A percentile compares a stretch with the other conserved stretches of the same genome.
phyloP scores from a whole-genome alignment of 2,113 vertebrate species.

The Osmerus eperlanus region DNA sequence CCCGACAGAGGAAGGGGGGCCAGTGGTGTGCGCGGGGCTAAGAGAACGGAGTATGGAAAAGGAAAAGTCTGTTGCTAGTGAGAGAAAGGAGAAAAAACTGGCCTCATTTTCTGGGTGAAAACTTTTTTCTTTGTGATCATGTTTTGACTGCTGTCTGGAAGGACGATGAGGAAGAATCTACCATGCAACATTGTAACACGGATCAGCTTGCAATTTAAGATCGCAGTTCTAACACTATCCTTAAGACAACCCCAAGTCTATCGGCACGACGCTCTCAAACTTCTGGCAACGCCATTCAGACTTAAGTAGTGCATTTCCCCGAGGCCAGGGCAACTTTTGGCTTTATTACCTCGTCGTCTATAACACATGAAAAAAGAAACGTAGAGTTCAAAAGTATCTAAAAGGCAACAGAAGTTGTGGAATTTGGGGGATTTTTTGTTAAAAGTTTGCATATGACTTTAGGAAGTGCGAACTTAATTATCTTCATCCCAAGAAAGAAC shows the following conservation, averaged over 20 bases:
- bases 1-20: slow-evolving; percentile 51
- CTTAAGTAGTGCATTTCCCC: slow-evolving; percentile 39
- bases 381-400: no score
- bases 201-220: slow-evolving; percentile 33
- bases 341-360: neutral
- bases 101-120: slow-evolving; percentile 21
- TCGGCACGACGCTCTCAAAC: slow-evolving; percentile 57
- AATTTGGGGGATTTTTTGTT: no score
- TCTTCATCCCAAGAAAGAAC: slow-evolving; percentile 34
- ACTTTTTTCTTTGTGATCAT: slow-evolving; percentile 35
- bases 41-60: slow-evolving; percentile 68
- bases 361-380: no score
- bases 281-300: slow-evolving; percentile 59
- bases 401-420: no score
- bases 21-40: slow-evolving; percentile 5
- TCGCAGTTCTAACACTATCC: no score
- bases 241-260: slow-evolving; percentile 52
- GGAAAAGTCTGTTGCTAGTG: slow-evolving; percentile 61
- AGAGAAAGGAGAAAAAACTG: slow-evolving; percentile 29
- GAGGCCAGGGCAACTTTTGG: slow-evolving; percentile 51
- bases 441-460: neutral
- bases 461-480: neutral
- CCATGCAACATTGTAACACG: slow-evolving; percentile 51
- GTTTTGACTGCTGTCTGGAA: slow-evolving; percentile 33
- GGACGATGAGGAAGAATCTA: slow-evolving; percentile 51